Conservation (phyloP, 2,888 invertebrate genomes). For the Hecatera dysodea region DNA sequence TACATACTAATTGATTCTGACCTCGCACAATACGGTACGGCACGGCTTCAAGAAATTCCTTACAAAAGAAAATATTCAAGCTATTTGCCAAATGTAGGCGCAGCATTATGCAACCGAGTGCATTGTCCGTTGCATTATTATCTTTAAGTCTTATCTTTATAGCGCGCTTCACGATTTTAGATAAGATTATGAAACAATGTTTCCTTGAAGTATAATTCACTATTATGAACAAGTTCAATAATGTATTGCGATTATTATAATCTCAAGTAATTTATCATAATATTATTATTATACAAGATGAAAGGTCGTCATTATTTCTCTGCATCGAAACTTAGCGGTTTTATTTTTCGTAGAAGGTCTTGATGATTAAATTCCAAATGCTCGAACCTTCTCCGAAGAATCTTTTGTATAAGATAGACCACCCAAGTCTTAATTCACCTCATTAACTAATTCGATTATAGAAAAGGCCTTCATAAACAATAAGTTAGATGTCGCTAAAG, state of each 20-base stretch:
- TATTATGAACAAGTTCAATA: constrained; percentile 40
- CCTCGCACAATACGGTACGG: constrained; percentile 56
- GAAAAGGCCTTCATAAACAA: constrained; percentile 5
- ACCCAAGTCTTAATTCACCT: neutral
- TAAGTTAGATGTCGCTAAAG: neutral
- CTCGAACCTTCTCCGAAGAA: constrained; percentile 23
- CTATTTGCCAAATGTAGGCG: constrained; percentile 60
- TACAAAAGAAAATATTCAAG: constrained; percentile 58
- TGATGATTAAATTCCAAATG: neutral
- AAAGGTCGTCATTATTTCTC: neutral
- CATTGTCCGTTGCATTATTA: constrained; percentile 71
- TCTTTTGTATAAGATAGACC: constrained; percentile 6
- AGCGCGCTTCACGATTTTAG: constrained; percentile 66
- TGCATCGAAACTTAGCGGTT: neutral
- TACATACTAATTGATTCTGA: constrained; percentile 54
- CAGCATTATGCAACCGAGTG: constrained; percentile 73
- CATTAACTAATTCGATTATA: no score
- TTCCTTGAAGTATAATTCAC: constrained; percentile 57
- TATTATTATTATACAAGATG: constrained; percentile 10
- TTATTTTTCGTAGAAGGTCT: constrained; percentile 30
- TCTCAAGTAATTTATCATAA: constrained; percentile 7
- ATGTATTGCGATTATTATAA: constrained; percentile 29
- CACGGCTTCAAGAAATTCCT: constrained; percentile 52
- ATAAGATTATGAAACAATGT: constrained; percentile 71
- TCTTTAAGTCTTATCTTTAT: constrained; percentile 69